Evolutionary conservation across 2,113 vertebrate species (phyloP).

Genomic region (Cyanistes caeruleus): DNA sequence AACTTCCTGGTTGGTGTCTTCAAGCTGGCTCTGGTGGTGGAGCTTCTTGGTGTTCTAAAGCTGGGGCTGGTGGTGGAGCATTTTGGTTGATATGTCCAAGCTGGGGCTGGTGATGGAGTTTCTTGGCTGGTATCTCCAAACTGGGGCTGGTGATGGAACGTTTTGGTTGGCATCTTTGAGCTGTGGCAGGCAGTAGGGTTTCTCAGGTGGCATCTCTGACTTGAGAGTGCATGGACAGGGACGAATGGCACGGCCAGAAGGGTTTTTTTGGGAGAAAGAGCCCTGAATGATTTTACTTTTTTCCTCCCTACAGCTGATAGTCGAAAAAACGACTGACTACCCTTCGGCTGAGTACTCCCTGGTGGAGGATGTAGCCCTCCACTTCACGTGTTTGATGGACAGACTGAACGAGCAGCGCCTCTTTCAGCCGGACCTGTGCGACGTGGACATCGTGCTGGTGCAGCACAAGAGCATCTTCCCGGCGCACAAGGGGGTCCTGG

Average conservation of each 20-base stretch:
- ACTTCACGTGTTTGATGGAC: slow-evolving; percentile 97
- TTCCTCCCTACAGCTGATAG: slow-evolving; percentile 85
- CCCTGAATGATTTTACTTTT: background rate
- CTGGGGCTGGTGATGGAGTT: rapidly evolving
- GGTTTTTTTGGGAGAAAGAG: background rate
- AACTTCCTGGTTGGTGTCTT: background rate
- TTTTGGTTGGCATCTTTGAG: background rate
- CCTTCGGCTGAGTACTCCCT: slow-evolving; percentile 91
- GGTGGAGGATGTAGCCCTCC: slow-evolving; percentile 94
- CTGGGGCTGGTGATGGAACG: rapidly evolving
- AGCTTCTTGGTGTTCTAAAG: background rate
- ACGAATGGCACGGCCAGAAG: rapidly evolving
- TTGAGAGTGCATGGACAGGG: background rate
- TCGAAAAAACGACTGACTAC: slow-evolving; percentile 93
- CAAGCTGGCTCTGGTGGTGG: background rate
- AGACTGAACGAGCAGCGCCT: slow-evolving; percentile 93
- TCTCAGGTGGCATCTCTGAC: background rate
- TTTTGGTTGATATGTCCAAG: background rate
- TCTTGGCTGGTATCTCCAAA: rapidly evolving
- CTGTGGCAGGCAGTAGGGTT: background rate
- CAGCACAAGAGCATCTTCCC: slow-evolving; percentile 91
- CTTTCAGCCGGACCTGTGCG: slow-evolving; percentile 92
- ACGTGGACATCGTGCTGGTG: slow-evolving; percentile 95
- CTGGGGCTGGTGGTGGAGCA: background rate
- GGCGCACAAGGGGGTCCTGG: slow-evolving; percentile 91